phyloP scores from a whole-genome alignment of 2,888 invertebrate species.

The Platynereis dumerilii region DNA sequence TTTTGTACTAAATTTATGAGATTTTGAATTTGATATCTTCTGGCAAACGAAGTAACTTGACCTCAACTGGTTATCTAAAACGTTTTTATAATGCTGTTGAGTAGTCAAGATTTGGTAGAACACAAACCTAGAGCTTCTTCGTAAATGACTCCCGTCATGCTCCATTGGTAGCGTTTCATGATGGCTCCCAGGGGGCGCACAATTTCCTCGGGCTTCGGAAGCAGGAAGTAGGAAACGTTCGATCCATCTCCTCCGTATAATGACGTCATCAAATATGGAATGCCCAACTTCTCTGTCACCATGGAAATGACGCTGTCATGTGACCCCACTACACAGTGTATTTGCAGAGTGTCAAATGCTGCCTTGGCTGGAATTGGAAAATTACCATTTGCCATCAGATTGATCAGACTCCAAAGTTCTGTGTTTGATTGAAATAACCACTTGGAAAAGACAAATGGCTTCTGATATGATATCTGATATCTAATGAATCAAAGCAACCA shows the following conservation, averaged over 20 bases:
- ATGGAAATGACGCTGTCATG: conserved; percentile 3
- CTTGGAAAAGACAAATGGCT: no score
- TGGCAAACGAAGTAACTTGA: no score
- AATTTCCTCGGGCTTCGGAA: conserved; percentile 11
- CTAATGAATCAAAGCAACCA: no score
- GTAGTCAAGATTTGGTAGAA: no score
- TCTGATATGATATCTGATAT: no score
- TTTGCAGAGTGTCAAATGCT: neutral
- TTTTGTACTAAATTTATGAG: no score
- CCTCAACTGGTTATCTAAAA: no score
- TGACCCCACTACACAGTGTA: conserved; percentile 1
- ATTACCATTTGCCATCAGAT: no score
- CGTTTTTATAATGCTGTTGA: no score
- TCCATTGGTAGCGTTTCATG: neutral
- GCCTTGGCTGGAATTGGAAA: neutral
- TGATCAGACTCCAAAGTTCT: no score
- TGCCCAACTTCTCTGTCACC: conserved; percentile 13
- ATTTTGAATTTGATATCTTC: no score
- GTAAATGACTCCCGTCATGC: conserved; percentile 10
- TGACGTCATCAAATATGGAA: conserved; percentile 10
- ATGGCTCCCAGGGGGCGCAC: neutral
- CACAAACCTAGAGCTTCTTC: conserved; percentile 17
- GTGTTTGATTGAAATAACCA: no score
- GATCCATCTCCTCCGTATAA: conserved; percentile 1
- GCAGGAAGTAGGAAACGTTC: conserved; percentile 3